Evolutionary conservation across 2,888 invertebrate genomes (phyloP).

Genomic region (Drosophila antonietae): DNA sequence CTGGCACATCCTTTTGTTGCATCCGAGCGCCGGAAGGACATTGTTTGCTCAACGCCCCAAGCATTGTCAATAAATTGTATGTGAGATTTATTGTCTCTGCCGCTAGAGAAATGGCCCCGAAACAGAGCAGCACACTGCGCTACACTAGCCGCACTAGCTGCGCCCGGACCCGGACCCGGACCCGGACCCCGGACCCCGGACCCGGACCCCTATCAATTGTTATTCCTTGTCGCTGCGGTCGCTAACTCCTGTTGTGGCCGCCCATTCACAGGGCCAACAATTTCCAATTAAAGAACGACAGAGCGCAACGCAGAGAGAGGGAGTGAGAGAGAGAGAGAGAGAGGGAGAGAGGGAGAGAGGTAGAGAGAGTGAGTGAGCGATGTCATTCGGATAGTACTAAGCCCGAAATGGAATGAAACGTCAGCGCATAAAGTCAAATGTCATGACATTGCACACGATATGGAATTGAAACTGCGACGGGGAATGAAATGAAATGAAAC

Average conservation of each 20-base stretch:
- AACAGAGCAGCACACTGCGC: constrained; percentile 41
- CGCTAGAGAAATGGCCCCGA: constrained; percentile 56
- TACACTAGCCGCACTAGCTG: constrained; percentile 13
- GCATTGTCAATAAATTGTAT: constrained; percentile 80
- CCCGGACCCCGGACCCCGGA: neutral
- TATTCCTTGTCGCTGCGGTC: constrained; percentile 12
- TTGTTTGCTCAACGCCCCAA: constrained; percentile 72
- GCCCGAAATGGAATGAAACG: too few species aligned
- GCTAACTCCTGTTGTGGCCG: constrained; percentile 16
- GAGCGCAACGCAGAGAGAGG: neutral
- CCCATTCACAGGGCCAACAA: constrained; percentile 41
- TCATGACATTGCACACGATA: too few species aligned
- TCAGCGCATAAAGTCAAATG: too few species aligned
- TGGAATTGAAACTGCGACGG: too few species aligned
- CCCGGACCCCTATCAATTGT: constrained; percentile 17
- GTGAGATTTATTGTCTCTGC: constrained; percentile 72
- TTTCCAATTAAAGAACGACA: constrained; percentile 43
- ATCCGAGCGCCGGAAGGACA: constrained; percentile 66
- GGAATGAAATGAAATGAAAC: too few species aligned
- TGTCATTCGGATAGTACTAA: too few species aligned
- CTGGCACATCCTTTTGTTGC: constrained; percentile 60
- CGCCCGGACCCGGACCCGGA: neutral
- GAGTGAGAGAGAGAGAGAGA: too few species aligned
- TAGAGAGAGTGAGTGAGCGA: too few species aligned
- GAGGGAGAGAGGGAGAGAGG: too few species aligned